Base-by-base conservation (phyloP, 2,113 vertebrate species). In the Clarias magur region DNA sequence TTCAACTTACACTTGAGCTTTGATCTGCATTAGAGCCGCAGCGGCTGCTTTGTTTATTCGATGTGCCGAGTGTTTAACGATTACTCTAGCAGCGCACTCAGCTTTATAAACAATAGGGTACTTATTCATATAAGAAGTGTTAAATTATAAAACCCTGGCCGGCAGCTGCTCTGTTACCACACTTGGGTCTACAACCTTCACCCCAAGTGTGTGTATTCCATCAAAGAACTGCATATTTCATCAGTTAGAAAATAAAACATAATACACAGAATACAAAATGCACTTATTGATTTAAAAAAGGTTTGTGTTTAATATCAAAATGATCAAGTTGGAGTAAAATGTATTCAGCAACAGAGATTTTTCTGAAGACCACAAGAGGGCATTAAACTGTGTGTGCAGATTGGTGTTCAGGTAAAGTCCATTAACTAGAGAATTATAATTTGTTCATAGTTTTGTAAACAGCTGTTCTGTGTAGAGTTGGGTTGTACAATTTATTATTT, bases 51-150 rank as follows among this genome's bases (percentile, higher is more conserved):
- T 83, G 89, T 89, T 88, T 88, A 89, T 5, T 0, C 42, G 25
- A 48, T 6, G 3, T 27, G 54, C 62, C 23, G 79, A 85, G 80
- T 83, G 83, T 83, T 88, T 88, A 86, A 89, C 72, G 81, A 83
- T 67, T 13, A 21, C 27, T 76, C 13, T 30, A 38, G 67, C 68
- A 27, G 81, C 23, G 12, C n/a, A 54, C 12, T 82, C 78, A 4
- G 86, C 68, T 67, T 60, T 27, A 68, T 56, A 62, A 30, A 72
- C 72, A 19, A 59, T 63, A 82, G 27, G 75, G n/a, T 48, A 42
- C 17, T 53, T 34, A 57, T 10, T 59, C n/a, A 1, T 56, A 62
- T 60, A 42, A 82, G 13, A 34, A 57, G 13, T 48, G 62, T 34
- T 63, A 83, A 80, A 86, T 53, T 53, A 70, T 25, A 34, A 83